Evolutionary conservation across 2,888 invertebrate genomes (phyloP), one percentile per base, ranked within the genome.

Genomic region (Thelaira solivaga): DNA sequence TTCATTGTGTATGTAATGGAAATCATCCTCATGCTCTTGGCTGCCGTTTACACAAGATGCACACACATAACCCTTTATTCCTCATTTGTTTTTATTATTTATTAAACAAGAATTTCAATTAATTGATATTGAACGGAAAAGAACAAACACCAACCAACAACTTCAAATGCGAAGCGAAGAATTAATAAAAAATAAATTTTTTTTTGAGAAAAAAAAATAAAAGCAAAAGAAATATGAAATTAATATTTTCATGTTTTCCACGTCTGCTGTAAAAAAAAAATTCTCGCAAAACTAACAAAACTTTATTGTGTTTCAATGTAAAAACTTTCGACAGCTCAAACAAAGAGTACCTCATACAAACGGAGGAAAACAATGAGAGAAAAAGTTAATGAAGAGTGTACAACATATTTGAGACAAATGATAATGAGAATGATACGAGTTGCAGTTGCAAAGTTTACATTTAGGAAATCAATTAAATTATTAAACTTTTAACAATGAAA

Each of bases 91-190:
- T n/a, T n/a, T n/a, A n/a, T 61, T 43, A 47, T 61, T 49, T 61
- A 64, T 69, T 64, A 64, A 71, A 45, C 59, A 69, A 65, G 67
- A 74, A 71, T 75, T 68, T 75, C 74, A 75, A 75, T 75, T 75
- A 75, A 75, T 68, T 75, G 74, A 75, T 75, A 75, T 68, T 75
- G 67, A 68, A 68, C 61, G 61, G 26, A 64, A 75, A 29, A 61
- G 45, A 53, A 75, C 43, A 39, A 47, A 53, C 59, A 49, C 26
- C 57, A 47, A 39, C 11, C 31, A 24, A 22, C 68, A 55, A 31
- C 16, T 16, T 31, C n/a, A 20, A 39, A 24, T 10, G 11, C 39
- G 7, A 49, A 34, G 16, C 3, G 10, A 22, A 55, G 22, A 13
- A 41, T 11, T 22, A 55, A 34, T 34, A 55, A 49, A 16, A 69